A percentile compares a stretch with the other conserved stretches of the same genome.
These are phyloP conservation scores for Rhinogobius similis DNA, from an alignment of 2,113 vertebrate species.

Conservation along the genomic window DNA sequence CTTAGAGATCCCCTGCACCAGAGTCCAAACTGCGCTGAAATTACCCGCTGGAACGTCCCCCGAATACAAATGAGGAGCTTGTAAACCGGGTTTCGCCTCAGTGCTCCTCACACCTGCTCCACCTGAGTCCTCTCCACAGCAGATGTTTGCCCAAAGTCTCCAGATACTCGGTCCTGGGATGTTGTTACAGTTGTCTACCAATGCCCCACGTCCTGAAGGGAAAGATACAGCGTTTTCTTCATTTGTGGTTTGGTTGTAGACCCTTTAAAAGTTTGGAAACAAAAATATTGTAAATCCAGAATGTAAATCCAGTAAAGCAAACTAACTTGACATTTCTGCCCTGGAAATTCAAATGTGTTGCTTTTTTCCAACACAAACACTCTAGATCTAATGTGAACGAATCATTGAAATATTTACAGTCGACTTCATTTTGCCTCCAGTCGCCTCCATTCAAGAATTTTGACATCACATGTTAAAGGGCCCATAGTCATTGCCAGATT, in stretches of 20 bases:
- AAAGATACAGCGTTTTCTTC: neutral
- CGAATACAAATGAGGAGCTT: neutral
- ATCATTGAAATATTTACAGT: no score
- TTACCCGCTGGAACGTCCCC: neutral
- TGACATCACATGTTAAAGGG: no score
- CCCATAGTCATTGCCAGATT: no score
- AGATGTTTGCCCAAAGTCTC: neutral
- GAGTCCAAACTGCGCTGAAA: neutral
- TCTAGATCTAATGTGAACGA: no score
- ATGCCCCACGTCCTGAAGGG: neutral
- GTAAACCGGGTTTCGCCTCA: neutral
- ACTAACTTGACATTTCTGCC: no score
- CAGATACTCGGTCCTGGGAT: neutral
- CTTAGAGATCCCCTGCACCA: neutral
- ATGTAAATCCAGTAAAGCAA: no score
- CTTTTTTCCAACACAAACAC: no score
- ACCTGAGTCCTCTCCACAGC: neutral
- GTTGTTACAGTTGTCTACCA: neutral
- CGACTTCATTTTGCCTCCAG: no score
- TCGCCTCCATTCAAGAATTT: no score
- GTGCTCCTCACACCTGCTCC: neutral
- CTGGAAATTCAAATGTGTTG: no score
- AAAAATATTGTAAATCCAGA: no score
- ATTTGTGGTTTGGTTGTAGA: neutral
- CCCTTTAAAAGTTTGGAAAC: no score